Conservation (phyloP, 2,888 invertebrate species). For the Actias luna region DNA sequence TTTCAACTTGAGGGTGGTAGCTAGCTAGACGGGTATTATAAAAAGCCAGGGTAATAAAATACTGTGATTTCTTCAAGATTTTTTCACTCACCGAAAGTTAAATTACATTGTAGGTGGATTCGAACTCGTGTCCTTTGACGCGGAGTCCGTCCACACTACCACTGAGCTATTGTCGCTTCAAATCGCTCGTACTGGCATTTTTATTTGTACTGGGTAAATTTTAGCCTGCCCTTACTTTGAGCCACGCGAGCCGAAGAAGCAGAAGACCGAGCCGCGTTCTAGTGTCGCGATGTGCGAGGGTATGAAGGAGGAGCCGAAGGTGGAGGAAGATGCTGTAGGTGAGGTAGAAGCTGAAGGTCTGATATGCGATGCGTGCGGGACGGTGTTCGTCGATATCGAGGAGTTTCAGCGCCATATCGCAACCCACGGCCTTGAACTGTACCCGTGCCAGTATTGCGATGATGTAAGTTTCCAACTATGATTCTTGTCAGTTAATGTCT, state of each 20-base stretch:
- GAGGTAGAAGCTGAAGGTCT: conserved; percentile 39
- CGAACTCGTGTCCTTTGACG: too few species aligned
- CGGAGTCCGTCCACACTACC: too few species aligned
- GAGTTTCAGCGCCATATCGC: conserved; percentile 56
- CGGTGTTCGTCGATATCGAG: conserved; percentile 48
- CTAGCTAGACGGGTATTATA: too few species aligned
- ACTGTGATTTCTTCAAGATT: too few species aligned
- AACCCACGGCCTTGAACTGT: conserved; percentile 52
- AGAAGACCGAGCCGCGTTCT: conserved; percentile 4
- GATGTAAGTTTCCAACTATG: conserved; percentile 40
- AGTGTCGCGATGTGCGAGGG: not conserved
- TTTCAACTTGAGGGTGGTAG: too few species aligned
- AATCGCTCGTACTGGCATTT: too few species aligned
- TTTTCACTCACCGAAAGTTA: too few species aligned
- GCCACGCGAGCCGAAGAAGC: conserved; percentile 62
- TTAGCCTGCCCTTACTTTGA: conserved; percentile 73
- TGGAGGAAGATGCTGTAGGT: conserved; percentile 34
- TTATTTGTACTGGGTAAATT: too few species aligned
- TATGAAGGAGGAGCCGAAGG: conserved; percentile 27
- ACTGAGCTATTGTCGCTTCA: too few species aligned
- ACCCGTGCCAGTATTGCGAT: conserved; percentile 64
- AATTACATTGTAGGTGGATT: too few species aligned
- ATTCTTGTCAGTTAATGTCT: too few species aligned
- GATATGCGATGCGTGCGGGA: conserved; percentile 69
- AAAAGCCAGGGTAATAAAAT: too few species aligned